Percentiles rank a stretch among this genome's conserved stretches.
These are phyloP conservation scores for Isurus oxyrinchus DNA, from an alignment of 2,113 vertebrate species.

Conservation along the genomic window DNA sequence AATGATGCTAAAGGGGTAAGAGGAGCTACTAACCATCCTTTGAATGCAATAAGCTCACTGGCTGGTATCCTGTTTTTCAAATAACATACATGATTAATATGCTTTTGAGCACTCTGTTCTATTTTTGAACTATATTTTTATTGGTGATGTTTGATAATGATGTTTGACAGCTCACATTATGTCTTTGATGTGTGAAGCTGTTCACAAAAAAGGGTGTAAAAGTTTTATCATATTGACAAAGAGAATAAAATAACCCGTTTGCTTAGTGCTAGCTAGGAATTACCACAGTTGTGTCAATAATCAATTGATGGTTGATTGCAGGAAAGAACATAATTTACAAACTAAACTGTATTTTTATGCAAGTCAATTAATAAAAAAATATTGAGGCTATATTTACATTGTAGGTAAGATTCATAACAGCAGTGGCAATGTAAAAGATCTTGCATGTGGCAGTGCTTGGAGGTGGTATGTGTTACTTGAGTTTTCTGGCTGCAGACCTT, in stretches of 20 bases:
- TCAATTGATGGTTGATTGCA: not conserved
- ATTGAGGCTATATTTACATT: not conserved
- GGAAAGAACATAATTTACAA: not conserved
- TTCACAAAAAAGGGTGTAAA: not conserved
- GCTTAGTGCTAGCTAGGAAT: not conserved
- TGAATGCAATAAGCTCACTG: not conserved
- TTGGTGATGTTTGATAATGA: not conserved
- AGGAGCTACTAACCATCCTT: not conserved
- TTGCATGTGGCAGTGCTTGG: not conserved
- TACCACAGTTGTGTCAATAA: not conserved
- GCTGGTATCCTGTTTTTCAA: not conserved
- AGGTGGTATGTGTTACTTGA: not conserved
- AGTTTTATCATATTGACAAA: not conserved
- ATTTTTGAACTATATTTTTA: not conserved
- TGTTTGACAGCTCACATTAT: slow-evolving; percentile 14
- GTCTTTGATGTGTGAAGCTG: not conserved
- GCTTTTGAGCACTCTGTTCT: slow-evolving; percentile 1
- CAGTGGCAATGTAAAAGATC: not conserved
- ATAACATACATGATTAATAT: not conserved
- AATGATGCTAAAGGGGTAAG: slow-evolving; percentile 3
- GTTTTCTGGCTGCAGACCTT: not conserved
- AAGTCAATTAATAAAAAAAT: not conserved
- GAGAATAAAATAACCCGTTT: not conserved
- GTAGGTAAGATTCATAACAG: not conserved
- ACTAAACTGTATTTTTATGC: not conserved